These are phyloP conservation scores for Smittia aterrima DNA, from an alignment of 2,888 invertebrate species.

Conservation along the genomic window DNA sequence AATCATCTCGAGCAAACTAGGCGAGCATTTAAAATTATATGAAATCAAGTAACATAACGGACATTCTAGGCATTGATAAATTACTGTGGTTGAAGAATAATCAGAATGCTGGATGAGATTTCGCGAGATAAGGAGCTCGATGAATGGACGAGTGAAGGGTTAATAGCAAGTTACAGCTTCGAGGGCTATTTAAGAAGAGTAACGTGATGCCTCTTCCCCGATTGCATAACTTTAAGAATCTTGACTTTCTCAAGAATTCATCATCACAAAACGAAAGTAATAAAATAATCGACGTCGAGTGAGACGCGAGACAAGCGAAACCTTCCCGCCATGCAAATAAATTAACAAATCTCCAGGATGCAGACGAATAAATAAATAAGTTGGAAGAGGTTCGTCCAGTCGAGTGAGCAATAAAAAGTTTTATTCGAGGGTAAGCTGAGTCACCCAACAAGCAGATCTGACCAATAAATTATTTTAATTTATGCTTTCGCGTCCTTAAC, in stretches of 20 bases:
- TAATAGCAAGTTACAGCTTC: neutral
- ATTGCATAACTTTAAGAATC: no score
- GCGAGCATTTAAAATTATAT: constrained; percentile 24
- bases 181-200: neutral
- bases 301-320: neutral
- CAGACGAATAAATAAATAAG: constrained; percentile 28
- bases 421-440: neutral
- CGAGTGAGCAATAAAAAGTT: constrained; percentile 7
- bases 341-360: constrained; percentile 33
- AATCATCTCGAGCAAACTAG: constrained; percentile 21
- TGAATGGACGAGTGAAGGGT: neutral
- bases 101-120: constrained; percentile 10
- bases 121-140: constrained; percentile 9
- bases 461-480: constrained; percentile 30
- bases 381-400: neutral
- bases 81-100: constrained; percentile 12
- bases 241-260: no score
- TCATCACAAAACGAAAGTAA: no score
- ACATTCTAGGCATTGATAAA: constrained; percentile 21
- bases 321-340: neutral
- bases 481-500: constrained; percentile 16
- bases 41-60: constrained; percentile 24
- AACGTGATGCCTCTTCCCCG: no score
- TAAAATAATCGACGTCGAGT: neutral
- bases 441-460: neutral